Base-by-base conservation (phyloP, 37 sponge, comb jelly and placozoan species). In the Sycon ciliatum region DNA sequence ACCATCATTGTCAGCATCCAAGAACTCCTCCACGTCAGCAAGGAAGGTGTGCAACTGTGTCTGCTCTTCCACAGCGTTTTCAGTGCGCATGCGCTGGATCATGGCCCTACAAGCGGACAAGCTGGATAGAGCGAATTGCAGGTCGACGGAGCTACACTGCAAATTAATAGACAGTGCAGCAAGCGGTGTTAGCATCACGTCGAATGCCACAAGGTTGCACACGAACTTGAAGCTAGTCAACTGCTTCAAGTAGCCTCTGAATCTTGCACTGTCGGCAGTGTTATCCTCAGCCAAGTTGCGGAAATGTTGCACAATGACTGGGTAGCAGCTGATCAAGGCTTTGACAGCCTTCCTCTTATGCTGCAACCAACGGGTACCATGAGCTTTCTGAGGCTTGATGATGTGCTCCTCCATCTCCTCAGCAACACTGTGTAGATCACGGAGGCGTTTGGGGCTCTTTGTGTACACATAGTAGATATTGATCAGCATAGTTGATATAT, bases 211-310 rank as follows among this genome's bases (percentile, higher is more conserved):
- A 26, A 69, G 69, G 32, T 74, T 73, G 3, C 69, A 72, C 37
- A 74, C 68, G 69, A 74, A 74, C 67, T 74, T 74, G 69, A 69
- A 74, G 68, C 34, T 67, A 23, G 38, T 6, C 67, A 74, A 65
- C 68, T 74, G 28, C 29, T 66, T 69, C 28, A 66, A 24, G 11
- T 66, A 66, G 34, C 74, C 74, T 32, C 30, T 33, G 46, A 74
- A 74, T 24, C 20, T 7, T 29, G 58, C 32, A 26, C 31, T 73
- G 32, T 73, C 74, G 69, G 75, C 34, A 29, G 75, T 69, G 36
- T 60, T 38, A 23, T 74, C 67, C 5, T 30, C 30, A 68, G 75
- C 31, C 38, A 72, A 29, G 70, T 73, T 30, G 33, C 69, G 4
- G 24, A 74, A 34, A 36, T 69, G 70, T 35, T 73, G 72, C 9